Base-by-base conservation (phyloP, 2,113 vertebrate genomes). In the Podocnemis expansa region DNA sequence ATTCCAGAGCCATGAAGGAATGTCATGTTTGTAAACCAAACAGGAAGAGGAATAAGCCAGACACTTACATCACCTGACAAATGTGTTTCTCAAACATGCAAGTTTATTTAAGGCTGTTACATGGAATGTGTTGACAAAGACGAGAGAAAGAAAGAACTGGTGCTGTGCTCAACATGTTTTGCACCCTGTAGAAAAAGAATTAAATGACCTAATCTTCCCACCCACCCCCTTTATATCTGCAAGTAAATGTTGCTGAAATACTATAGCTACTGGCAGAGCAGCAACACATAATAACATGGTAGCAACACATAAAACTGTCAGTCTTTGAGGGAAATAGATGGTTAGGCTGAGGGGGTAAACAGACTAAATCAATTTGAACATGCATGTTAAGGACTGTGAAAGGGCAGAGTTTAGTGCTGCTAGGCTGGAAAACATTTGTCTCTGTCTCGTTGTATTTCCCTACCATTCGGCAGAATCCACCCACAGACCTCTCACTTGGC, bases 281-380 rank as follows among this genome's bases (percentile, higher is more conserved):
- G 97, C 97, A 97, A 98, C 97, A 98, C 98, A 98, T 98, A 98
- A 98, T 98, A 99, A 98, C 98, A 98, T 98, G 98, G 98, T 98
- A 98, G 98, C 97, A 93, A 98, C 97, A 98, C 98, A 98, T 99
- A 99, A 99, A 99, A 93, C 98, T 99, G 99, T 99, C 99, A 98
- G 97, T 97, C 97, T 97, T 94, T 96, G 52, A 82, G 98, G 97
- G 93, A 98, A 98, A 99, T 98, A 95, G 98, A 98, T 98, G 98
- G 98, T 95, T 97, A 97, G 97, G 97, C 97, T 96, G 96, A 98
- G 97, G 98, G 97, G 97, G 97, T 97, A 98, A 98, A 96, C 94
- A 98, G 98, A 96, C 98, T 98, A 98, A 98, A 98, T 99, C 98
- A 98, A 98, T 98, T 97, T 98, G 98, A 98, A 98, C 98, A 97